Evolutionary conservation across 2,888 invertebrate species (phyloP).

Genomic region (Alcis repandata): DNA sequence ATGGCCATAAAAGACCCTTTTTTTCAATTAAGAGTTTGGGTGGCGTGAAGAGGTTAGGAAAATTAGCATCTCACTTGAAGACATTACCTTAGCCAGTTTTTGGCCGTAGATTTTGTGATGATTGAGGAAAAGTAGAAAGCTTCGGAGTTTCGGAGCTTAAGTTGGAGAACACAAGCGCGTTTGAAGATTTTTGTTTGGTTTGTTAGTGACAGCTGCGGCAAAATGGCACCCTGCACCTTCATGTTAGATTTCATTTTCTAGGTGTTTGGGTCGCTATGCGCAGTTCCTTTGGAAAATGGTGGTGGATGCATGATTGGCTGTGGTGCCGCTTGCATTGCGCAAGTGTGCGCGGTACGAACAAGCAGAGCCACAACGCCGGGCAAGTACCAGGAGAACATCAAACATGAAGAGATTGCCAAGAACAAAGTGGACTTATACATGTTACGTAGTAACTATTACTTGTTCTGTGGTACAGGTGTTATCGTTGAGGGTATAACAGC

Average conservation of each 20-base stretch:
- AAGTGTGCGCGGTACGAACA: constrained; percentile 84
- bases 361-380: constrained; percentile 81
- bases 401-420: constrained; percentile 47
- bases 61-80: too few relatives aligned
- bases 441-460: constrained; percentile 3
- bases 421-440: not conserved
- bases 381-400: constrained; percentile 77
- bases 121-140: not conserved
- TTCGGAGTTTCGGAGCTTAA: too few relatives aligned
- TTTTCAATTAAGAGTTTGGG: too few relatives aligned
- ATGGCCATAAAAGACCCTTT: not conserved
- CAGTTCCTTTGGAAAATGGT: constrained; percentile 20
- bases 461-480: not conserved
- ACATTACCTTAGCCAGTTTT: too few relatives aligned
- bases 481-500: constrained; percentile 17
- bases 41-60: too few relatives aligned
- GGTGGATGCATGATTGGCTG: constrained; percentile 38
- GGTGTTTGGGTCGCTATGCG: constrained; percentile 16
- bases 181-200: constrained; percentile 4
- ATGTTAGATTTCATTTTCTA: constrained; percentile 6
- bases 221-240: constrained; percentile 6
- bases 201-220: not conserved
- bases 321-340: constrained; percentile 63
- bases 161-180: not conserved
- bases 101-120: too few relatives aligned